Evolutionary conservation across 2,888 invertebrate genomes (phyloP).

Genomic region (Syrphus vitripennis): DNA sequence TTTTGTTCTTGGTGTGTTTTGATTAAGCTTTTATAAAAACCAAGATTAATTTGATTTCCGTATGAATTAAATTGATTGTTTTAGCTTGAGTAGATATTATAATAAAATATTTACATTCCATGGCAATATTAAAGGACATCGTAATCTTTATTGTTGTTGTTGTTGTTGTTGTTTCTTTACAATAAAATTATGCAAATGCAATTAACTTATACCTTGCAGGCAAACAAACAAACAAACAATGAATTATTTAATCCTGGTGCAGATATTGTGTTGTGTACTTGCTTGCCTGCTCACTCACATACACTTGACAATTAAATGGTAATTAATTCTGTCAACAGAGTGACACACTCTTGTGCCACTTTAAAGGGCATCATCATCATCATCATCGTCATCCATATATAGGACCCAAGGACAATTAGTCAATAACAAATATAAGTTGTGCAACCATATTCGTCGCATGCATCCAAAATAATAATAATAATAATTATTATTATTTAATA

Average conservation of each 20-base stretch:
- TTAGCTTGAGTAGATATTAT: no score
- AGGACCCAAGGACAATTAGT: slow-evolving; percentile 36
- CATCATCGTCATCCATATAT: neutral
- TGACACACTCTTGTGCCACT: slow-evolving; percentile 4
- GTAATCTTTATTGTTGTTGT: neutral
- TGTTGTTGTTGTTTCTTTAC: neutral
- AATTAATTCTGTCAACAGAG: slow-evolving; percentile 59
- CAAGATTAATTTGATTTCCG: neutral
- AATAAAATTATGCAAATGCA: slow-evolving; percentile 16
- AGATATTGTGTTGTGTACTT: neutral
- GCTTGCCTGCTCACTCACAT: no score
- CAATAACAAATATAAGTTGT: slow-evolving; percentile 3
- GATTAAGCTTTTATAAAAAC: neutral
- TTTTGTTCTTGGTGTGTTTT: neutral
- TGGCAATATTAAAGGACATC: neutral
- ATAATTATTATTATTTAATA: no score
- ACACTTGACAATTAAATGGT: slow-evolving; percentile 50
- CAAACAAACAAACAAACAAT: slow-evolving; percentile 29
- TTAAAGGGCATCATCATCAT: neutral
- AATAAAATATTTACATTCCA: no score
- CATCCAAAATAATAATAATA: neutral
- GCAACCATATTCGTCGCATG: neutral
- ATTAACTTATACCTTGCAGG: slow-evolving; percentile 32
- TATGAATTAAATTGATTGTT: no score
- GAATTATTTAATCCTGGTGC: slow-evolving; percentile 54